Conservation (phyloP, 2,113 vertebrate genomes). For the Tetrao urogallus region DNA sequence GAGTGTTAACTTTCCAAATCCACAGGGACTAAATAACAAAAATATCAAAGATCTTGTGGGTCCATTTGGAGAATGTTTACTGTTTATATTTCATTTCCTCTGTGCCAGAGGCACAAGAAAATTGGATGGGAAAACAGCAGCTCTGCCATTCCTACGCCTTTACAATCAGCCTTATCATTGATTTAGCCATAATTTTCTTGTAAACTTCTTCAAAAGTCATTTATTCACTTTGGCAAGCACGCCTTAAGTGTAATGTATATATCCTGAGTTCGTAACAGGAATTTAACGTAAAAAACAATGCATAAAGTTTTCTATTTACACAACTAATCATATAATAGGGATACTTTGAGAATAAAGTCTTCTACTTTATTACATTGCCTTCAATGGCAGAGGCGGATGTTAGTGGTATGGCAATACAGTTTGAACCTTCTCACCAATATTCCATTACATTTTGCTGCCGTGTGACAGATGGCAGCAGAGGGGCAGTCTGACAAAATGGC, state of each 20-base stretch:
- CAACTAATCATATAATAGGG: background rate
- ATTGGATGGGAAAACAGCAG: background rate
- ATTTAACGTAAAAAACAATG: background rate
- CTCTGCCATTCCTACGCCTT: background rate
- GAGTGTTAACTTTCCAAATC: background rate
- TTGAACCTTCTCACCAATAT: no score
- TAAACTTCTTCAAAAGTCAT: slow-evolving; percentile 11
- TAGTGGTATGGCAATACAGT: no score
- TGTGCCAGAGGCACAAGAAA: background rate
- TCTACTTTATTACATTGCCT: no score
- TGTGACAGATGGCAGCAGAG: no score
- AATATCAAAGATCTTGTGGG: background rate
- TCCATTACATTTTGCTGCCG: no score
- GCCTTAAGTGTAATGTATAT: background rate
- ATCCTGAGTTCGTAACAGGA: background rate
- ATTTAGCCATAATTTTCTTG: slow-evolving; percentile 27
- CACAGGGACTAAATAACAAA: background rate
- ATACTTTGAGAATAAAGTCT: no score
- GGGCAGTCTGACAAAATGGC: no score
- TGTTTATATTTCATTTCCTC: background rate
- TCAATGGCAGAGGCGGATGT: no score
- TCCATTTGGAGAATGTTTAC: background rate
- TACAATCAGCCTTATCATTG: slow-evolving; percentile 18
- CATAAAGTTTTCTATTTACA: background rate
- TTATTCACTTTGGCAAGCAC: background rate